Percentiles rank a stretch among this genome's conserved stretches.
Conservation (phyloP, 2,797 vertebrate genomes). For the Pseudochirops corinnae region DNA sequence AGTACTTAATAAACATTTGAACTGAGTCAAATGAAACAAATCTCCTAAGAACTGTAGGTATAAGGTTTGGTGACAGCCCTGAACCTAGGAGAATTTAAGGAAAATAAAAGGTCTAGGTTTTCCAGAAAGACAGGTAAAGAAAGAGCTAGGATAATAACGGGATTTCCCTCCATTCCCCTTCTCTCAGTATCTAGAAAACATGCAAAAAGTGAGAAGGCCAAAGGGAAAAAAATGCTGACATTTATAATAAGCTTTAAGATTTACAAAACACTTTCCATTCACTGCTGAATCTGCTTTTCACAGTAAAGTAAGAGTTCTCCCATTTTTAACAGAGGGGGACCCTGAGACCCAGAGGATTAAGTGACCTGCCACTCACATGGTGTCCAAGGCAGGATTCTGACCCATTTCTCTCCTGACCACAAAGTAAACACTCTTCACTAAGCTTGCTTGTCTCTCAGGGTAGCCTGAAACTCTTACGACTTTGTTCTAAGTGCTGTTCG, state of each 20-base stretch:
- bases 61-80: not conserved
- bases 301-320: not conserved
- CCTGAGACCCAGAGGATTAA: constrained; percentile 3
- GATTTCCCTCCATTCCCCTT: not conserved
- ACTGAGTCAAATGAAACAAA: not conserved
- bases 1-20: not conserved
- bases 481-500: not conserved
- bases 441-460: not conserved
- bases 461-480: not conserved
- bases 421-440: not conserved
- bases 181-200: not conserved
- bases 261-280: not conserved
- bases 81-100: not conserved
- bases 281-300: not conserved
- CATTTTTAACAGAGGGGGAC: constrained; percentile 33
- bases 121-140: not conserved
- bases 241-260: not conserved
- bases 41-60: not conserved
- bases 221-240: not conserved
- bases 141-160: not conserved
- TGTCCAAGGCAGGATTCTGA: constrained; percentile 22
- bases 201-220: not conserved
- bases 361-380: constrained; percentile 2
- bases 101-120: not conserved
- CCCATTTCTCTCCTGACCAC: constrained; percentile 1